A percentile compares a stretch with the other conserved stretches of the same genome.
phyloP scores from a whole-genome alignment of 2,888 invertebrate genomes.

The Graphium colonna region DNA sequence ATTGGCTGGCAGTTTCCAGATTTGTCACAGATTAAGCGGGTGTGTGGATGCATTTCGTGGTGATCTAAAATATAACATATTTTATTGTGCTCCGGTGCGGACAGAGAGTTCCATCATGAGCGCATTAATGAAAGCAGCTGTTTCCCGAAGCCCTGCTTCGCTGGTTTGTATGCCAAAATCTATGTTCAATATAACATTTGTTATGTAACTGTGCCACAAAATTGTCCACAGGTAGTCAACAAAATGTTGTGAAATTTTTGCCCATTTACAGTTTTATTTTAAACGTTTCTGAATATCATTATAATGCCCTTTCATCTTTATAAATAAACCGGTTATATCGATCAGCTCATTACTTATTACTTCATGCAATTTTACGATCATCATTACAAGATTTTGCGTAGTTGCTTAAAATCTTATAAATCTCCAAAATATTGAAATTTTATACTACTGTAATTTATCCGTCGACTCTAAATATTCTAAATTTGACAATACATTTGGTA shows the following conservation, averaged over 20 bases:
- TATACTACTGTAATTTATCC: no score
- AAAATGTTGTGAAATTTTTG: constrained; percentile 39
- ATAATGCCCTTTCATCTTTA: background rate
- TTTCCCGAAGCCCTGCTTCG: constrained; percentile 64
- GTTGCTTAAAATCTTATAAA: no score
- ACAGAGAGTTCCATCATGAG: constrained; percentile 80
- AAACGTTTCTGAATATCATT: background rate
- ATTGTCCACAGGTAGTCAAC: constrained; percentile 19
- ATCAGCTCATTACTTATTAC: no score
- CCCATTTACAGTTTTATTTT: constrained; percentile 1
- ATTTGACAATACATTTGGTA: no score
- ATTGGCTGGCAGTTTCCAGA: constrained; percentile 2
- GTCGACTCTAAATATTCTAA: no score
- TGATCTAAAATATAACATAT: constrained; percentile 27
- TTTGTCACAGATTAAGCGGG: constrained; percentile 6
- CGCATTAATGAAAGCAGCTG: constrained; percentile 69
- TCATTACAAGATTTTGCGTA: no score
- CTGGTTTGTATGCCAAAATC: constrained; percentile 49
- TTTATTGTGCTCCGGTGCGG: constrained; percentile 50
- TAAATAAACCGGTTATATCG: constrained; percentile 1
- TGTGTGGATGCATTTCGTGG: constrained; percentile 29
- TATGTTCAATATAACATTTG: constrained; percentile 38
- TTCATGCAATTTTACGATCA: no score
- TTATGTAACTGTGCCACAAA: constrained; percentile 58
- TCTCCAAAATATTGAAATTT: no score